Conservation (phyloP, 2,113 vertebrate genomes). For the Leptodactylus fuscus region DNA sequence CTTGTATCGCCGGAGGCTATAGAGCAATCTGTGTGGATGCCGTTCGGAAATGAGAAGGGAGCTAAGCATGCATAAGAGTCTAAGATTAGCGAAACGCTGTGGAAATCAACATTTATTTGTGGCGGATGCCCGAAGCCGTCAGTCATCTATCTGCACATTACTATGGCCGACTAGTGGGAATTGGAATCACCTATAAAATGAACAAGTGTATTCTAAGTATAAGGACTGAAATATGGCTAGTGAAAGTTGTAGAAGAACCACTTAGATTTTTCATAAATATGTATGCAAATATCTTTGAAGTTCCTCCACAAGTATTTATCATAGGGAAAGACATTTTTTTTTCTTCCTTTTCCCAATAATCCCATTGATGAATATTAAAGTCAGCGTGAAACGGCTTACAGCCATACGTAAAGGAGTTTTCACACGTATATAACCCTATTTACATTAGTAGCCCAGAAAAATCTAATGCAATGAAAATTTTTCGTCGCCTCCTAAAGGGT, state of each 20-base stretch:
- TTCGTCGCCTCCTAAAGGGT: no score
- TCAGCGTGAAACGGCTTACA: no score
- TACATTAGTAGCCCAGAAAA: no score
- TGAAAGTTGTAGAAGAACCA: not conserved
- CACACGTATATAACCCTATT: no score
- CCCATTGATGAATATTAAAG: no score
- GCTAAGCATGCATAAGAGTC: not conserved
- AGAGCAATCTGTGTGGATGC: not conserved
- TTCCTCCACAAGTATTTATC: not conserved
- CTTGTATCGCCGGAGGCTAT: conserved; percentile 20
- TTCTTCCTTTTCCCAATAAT: not conserved
- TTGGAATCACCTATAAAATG: not conserved
- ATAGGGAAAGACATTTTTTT: not conserved
- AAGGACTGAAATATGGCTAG: no score
- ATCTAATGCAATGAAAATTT: no score
- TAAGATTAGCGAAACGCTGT: not conserved
- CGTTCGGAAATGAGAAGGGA: not conserved
- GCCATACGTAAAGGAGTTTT: no score
- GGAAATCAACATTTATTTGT: not conserved
- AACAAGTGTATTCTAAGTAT: no score
- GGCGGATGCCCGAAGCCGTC: not conserved
- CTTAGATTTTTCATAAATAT: not conserved
- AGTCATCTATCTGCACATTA: not conserved
- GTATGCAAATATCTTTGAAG: not conserved
- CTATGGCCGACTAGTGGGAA: not conserved